Evolutionary conservation across 2,797 vertebrate species (phyloP), one percentile per base, ranked within the genome.

Genomic region (Cichlasoma orientale): DNA sequence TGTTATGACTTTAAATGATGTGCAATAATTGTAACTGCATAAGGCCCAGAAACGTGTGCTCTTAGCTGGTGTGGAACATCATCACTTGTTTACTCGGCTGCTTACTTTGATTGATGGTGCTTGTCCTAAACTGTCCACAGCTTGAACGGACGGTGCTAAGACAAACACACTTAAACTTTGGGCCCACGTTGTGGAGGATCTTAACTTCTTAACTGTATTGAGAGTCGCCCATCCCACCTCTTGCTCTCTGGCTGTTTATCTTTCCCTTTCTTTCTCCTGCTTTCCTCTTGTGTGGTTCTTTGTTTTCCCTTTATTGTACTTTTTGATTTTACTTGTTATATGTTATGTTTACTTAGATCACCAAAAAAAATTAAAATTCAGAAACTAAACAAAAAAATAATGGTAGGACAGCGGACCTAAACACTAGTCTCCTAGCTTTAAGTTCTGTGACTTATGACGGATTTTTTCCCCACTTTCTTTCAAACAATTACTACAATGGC

Each of bases 211-310:
- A 63, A 63, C 59, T 44, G 59, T 25, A 63, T 41, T 63, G 16
- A 25, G 36, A 63, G 36, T 41, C 21, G 23, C 4, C 21, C 59
- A 36, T 25, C 36, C 36, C 36, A 63, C 36, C 41, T 0, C 36
- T 63, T 41, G 59, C 21, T 44, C 36, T 41, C 59, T 41, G 36
- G 21, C 1, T 1, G 3, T 63, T 63, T 44, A 63, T 63, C 21
- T 25, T 61, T 61, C 55, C 27, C 55, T 29, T 56, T 56, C 25
- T 29, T 18, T 29, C 58, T 23, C 33, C 23, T 21, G 8, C 33
- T 38, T 38, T 61, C 58, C 58, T 61, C 58, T 41, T 61, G 33
- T 36, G n/a, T 61, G n/a, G 58, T 23, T 61, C 33, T 61, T 23
- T 41, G 38, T 41, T 61, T 61, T 41, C n/a, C 0, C 33, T 61